Percentiles rank a stretch among this genome's conserved stretches.
phyloP scores from a whole-genome alignment of 2,113 vertebrate species.

The Brienomyrus longianalis region DNA sequence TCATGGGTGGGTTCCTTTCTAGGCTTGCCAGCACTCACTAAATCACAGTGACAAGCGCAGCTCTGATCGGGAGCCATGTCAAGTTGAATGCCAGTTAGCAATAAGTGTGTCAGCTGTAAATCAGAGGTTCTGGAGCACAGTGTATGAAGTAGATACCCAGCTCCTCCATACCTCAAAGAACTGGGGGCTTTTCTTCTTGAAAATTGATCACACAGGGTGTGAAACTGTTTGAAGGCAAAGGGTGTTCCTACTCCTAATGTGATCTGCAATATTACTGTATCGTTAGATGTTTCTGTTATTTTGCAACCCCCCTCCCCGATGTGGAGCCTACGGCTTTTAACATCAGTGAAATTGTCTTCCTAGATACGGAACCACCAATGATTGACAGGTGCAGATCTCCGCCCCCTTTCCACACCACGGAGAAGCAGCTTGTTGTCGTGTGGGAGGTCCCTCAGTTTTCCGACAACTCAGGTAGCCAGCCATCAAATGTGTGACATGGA shows the following conservation, averaged over 20 bases:
- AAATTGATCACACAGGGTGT: background rate
- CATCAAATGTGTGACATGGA: background rate
- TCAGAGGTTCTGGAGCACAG: background rate
- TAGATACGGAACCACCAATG: conserved; percentile 87
- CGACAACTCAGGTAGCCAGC: conserved; percentile 83
- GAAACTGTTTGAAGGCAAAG: background rate
- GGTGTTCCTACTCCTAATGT: background rate
- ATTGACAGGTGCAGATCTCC: conserved; percentile 93
- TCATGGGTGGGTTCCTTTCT: conserved; percentile 72
- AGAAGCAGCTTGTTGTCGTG: conserved; percentile 53
- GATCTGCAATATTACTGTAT: background rate
- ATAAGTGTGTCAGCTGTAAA: background rate
- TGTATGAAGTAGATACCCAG: background rate
- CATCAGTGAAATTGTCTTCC: conserved; percentile 25
- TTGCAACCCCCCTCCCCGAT: background rate
- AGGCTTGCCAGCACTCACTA: background rate
- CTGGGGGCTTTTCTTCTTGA: background rate
- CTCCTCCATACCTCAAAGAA: background rate
- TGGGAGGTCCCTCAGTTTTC: conserved; percentile 97
- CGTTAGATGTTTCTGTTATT: background rate
- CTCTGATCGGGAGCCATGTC: background rate
- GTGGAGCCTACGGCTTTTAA: background rate
- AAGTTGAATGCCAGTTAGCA: background rate
- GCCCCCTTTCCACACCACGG: conserved; percentile 65
- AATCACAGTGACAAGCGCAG: background rate